phyloP scores from a whole-genome alignment of 2,113 vertebrate species.

The Nothoprocta perdicaria region DNA sequence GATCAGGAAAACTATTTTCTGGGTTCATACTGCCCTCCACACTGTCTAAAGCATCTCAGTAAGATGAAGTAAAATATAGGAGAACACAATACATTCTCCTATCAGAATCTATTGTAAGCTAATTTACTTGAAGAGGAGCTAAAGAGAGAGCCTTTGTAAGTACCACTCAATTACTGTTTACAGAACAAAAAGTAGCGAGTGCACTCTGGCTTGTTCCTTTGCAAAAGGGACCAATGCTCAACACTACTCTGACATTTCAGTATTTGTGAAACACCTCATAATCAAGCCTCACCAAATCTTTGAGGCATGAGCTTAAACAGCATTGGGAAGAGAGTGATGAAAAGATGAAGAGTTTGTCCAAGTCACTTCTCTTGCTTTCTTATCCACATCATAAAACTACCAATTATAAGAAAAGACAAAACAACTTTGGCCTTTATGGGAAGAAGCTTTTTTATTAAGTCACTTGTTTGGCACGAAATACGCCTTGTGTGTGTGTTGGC shows the following conservation, averaged over 20 bases:
- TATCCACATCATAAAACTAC: background rate
- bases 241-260: background rate
- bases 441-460: background rate
- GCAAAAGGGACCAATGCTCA: background rate
- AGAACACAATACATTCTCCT: background rate
- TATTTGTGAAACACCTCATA: background rate
- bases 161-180: background rate
- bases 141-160: background rate
- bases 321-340: background rate
- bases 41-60: background rate
- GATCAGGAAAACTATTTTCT: constrained; percentile 8
- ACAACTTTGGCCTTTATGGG: background rate
- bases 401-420: background rate
- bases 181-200: background rate
- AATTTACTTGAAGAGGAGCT: background rate
- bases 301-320: background rate
- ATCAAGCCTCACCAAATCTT: background rate
- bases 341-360: background rate
- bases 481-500: no score
- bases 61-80: background rate
- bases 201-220: background rate
- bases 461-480: background rate
- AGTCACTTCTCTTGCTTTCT: background rate
- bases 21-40: background rate
- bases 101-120: background rate